These are phyloP conservation scores for Barbus barbus DNA, from an alignment of 2,113 vertebrate species.

Conservation along the genomic window DNA sequence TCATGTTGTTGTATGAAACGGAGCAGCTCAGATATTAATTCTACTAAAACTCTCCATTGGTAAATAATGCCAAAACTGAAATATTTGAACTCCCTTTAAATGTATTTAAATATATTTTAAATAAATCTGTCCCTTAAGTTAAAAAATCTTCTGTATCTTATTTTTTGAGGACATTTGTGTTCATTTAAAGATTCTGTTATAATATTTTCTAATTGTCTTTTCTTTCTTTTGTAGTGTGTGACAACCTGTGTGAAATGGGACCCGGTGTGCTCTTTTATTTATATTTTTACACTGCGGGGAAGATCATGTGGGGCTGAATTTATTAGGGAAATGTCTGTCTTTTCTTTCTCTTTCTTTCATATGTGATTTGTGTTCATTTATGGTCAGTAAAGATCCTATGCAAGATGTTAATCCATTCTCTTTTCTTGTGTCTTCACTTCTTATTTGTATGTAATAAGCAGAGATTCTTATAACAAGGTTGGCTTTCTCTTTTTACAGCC, in stretches of 20 bases:
- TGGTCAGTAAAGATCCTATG: slow-evolving; percentile 74
- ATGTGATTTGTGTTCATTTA: slow-evolving; percentile 31
- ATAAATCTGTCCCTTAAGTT: too few relatives aligned
- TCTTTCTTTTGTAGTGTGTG: slow-evolving; percentile 58
- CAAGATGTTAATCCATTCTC: slow-evolving; percentile 57
- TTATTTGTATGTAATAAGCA: background rate
- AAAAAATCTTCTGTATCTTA: too few relatives aligned
- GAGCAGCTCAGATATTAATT: too few relatives aligned
- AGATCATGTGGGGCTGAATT: background rate
- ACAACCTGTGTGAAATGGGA: slow-evolving; percentile 50
- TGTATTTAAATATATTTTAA: too few relatives aligned
- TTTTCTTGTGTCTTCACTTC: background rate
- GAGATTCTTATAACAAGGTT: background rate
- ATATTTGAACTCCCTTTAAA: background rate
- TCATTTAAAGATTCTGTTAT: background rate
- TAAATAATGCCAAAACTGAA: background rate
- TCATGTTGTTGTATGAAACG: too few relatives aligned
- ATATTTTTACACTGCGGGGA: slow-evolving; percentile 44
- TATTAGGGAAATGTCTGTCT: slow-evolving; percentile 25
- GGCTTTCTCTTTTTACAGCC: background rate
- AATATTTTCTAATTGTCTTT: slow-evolving; percentile 27
- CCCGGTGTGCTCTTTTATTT: slow-evolving; percentile 61
- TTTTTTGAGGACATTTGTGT: background rate
- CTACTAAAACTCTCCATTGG: background rate
- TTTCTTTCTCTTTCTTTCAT: slow-evolving; percentile 34